Percentiles rank a stretch among this genome's conserved stretches.
These are phyloP conservation scores for Podocnemis expansa DNA, from an alignment of 2,113 vertebrate genomes.

Conservation along the genomic window DNA sequence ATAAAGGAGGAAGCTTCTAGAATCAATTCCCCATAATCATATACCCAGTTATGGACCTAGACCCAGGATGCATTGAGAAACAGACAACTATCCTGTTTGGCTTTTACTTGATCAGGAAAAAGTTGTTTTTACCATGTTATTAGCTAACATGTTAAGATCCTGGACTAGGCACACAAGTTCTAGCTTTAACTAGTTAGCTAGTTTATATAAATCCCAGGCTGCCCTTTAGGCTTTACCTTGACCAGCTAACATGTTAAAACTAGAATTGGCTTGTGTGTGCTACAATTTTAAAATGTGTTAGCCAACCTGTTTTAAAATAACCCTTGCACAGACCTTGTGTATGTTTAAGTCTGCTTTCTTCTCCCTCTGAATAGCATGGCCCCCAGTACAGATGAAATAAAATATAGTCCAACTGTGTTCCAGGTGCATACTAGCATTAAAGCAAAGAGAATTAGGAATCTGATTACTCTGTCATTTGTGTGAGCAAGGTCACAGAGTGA, in stretches of 20 bases:
- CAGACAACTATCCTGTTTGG: neutral
- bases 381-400: neutral
- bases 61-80: neutral
- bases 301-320: neutral
- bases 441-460: neutral
- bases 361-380: neutral
- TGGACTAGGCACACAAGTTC: neutral
- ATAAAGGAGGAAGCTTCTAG: neutral
- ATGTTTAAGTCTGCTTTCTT: neutral
- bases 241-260: neutral
- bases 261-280: neutral
- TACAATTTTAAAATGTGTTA: neutral
- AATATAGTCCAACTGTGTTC: neutral
- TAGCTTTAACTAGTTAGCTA: neutral
- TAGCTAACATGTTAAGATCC: neutral
- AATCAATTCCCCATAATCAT: neutral
- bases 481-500: neutral
- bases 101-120: neutral
- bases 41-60: neutral
- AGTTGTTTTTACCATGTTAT: neutral
- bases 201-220: neutral
- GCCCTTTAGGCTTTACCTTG: neutral
- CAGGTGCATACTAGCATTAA: neutral
- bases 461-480: neutral
- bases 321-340: neutral